phyloP scores from a whole-genome alignment of 2,113 vertebrate genomes.

The Nothocercus julius region DNA sequence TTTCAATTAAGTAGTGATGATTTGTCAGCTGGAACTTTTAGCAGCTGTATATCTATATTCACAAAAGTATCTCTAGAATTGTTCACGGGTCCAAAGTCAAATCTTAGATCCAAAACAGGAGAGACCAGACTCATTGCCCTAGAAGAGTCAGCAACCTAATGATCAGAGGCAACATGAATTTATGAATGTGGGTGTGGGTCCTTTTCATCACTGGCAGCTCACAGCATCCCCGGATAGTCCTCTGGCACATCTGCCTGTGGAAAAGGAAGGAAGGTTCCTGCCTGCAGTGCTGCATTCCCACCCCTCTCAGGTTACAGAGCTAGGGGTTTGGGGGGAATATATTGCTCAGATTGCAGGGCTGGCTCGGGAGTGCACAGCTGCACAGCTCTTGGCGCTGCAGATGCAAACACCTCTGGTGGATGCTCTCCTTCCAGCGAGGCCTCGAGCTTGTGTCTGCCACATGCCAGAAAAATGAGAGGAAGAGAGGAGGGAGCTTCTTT shows the following conservation, averaged over 20 bases:
- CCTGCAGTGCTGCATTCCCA: neutral
- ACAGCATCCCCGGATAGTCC: rapidly evolving
- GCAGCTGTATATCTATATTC: neutral
- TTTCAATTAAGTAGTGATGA: neutral
- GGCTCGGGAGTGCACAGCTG: neutral
- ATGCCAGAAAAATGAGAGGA: neutral
- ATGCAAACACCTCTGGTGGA: neutral
- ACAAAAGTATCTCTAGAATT: neutral
- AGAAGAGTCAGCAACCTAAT: neutral
- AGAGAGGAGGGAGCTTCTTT: neutral
- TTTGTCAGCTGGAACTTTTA: neutral
- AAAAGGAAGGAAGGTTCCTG: neutral
- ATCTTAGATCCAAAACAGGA: neutral
- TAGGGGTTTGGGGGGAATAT: rapidly evolving
- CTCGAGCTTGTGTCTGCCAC: neutral
- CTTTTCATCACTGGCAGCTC: neutral
- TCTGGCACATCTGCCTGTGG: rapidly evolving
- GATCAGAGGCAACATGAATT: rapidly evolving
- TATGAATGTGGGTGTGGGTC: neutral
- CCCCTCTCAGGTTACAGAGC: neutral
- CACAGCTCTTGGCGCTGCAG: neutral
- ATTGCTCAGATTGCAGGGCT: rapidly evolving
- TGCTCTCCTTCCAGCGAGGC: neutral
- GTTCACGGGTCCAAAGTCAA: neutral
- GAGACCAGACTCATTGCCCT: neutral